Evolutionary conservation across 64 coral and sea anemone species (phyloP).

Genomic region (Acropora tenuis): DNA sequence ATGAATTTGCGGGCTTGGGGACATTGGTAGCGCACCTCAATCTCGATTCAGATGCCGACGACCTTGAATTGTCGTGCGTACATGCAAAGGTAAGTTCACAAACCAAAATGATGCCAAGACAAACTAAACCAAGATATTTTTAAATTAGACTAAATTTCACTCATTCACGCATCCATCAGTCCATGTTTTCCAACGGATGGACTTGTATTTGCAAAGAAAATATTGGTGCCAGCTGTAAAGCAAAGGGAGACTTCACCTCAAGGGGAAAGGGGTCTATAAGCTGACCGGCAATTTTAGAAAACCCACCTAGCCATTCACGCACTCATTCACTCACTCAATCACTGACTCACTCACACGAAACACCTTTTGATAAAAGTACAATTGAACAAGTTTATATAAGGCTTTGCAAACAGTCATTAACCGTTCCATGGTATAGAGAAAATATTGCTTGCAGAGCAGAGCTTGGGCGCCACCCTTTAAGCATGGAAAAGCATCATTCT

Average conservation of each 20-base stretch:
- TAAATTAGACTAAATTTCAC: constrained; percentile 8
- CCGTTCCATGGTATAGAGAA: too few species aligned
- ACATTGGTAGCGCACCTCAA: background rate
- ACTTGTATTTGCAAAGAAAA: background rate
- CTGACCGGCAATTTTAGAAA: too few species aligned
- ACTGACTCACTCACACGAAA: too few species aligned
- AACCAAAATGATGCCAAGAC: background rate
- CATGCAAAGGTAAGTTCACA: background rate
- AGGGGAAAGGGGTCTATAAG: background rate
- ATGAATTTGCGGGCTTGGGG: background rate
- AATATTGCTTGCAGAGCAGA: too few species aligned
- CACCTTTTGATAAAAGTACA: constrained; percentile 21
- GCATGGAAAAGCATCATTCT: too few species aligned
- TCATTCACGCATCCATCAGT: constrained; percentile 8
- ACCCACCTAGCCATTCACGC: too few species aligned
- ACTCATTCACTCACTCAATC: too few species aligned
- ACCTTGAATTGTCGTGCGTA: constrained; percentile 13
- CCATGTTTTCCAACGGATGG: background rate
- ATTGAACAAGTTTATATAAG: constrained; percentile 11
- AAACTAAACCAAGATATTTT: constrained; percentile 22
- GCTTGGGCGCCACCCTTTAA: too few species aligned
- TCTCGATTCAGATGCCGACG: constrained; percentile 29
- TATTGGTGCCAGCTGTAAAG: background rate
- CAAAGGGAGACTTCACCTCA: background rate
- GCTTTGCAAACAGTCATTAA: too few species aligned